A percentile compares a stretch with the other conserved stretches of the same genome.
phyloP scores from a whole-genome alignment of 1,140 invertebrate genomes.

The Paraescarpia echinospica region DNA sequence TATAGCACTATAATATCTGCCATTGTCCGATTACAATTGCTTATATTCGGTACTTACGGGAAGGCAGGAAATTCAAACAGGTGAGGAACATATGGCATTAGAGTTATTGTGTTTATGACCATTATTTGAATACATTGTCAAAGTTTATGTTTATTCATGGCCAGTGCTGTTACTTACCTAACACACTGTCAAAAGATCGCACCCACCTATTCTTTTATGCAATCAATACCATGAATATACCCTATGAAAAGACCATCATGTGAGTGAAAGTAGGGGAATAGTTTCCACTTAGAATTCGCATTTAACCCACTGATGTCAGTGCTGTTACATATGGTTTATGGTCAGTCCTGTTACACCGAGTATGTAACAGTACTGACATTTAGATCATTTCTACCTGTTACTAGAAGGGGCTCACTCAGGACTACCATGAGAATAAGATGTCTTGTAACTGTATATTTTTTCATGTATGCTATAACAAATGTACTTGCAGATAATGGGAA shows the following conservation, averaged over 20 bases:
- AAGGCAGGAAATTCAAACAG: neutral
- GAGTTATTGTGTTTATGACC: neutral
- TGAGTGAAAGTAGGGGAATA: neutral
- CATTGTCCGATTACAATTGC: too few relatives aligned
- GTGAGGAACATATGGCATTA: neutral
- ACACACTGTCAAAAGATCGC: neutral
- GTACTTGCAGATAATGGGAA: neutral
- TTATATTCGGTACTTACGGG: too few relatives aligned
- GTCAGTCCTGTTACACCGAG: neutral
- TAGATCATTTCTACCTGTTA: neutral
- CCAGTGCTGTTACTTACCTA: neutral
- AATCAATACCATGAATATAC: neutral
- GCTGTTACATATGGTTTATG: neutral
- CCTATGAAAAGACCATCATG: neutral
- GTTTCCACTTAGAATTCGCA: neutral
- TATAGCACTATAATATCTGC: too few relatives aligned
- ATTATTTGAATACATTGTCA: neutral
- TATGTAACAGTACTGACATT: constrained; percentile 1
- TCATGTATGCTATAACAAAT: too few relatives aligned
- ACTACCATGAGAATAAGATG: too few relatives aligned
- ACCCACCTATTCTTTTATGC: neutral
- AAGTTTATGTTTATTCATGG: neutral
- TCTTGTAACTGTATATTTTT: neutral
- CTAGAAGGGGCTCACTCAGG: too few relatives aligned
- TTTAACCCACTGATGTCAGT: neutral